A percentile compares a stretch with the other conserved stretches of the same genome.
Evolutionary conservation across 2,113 vertebrate species (phyloP).

Genomic region (Pteruthius melanotis): DNA sequence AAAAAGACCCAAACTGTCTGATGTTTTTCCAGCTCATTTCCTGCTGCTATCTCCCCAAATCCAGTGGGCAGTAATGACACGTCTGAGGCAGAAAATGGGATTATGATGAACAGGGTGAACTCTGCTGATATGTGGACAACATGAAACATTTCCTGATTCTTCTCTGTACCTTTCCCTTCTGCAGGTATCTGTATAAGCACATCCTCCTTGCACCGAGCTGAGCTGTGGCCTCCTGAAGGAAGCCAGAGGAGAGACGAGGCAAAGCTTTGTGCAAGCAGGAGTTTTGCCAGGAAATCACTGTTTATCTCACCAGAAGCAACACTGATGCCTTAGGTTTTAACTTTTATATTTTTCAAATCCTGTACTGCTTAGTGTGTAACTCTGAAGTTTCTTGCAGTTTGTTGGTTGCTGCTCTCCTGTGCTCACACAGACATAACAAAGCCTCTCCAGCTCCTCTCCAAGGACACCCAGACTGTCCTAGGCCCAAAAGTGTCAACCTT

Average conservation of each 20-base stretch:
- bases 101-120: conserved; percentile 29
- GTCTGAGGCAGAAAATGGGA: conserved; percentile 50
- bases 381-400: too few species aligned
- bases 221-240: not conserved
- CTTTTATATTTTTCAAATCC: too few species aligned
- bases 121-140: conserved; percentile 18
- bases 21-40: conserved; percentile 58
- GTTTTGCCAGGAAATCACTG: not conserved
- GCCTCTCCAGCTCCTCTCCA: too few species aligned
- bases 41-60: conserved; percentile 27
- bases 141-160: conserved; percentile 25
- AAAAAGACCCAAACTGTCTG: conserved; percentile 43
- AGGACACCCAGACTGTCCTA: too few species aligned
- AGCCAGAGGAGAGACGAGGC: not conserved
- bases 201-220: not conserved
- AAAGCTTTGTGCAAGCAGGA: not conserved
- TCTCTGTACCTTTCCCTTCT: conserved; percentile 8
- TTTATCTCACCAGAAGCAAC: not conserved
- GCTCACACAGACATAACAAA: too few species aligned
- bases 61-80: conserved; percentile 45
- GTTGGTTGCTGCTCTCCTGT: too few species aligned
- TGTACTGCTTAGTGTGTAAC: too few species aligned
- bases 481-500: too few species aligned
- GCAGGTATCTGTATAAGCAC: not conserved
- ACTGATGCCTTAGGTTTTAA: too few species aligned